Base-by-base conservation (phyloP, 2,113 vertebrate genomes). In the Malurus melanocephalus region DNA sequence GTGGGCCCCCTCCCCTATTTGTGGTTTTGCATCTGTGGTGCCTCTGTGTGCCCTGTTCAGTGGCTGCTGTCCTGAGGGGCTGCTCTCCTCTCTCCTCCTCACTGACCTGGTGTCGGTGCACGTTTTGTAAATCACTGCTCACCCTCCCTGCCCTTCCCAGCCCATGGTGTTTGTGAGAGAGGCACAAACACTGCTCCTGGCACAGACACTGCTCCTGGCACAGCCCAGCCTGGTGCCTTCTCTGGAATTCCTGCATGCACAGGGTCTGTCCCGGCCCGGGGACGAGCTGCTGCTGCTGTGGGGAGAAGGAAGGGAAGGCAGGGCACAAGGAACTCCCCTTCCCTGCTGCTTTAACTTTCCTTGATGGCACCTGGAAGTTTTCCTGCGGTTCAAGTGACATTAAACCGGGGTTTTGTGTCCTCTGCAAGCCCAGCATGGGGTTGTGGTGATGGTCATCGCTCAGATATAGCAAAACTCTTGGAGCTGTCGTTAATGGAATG, bases 201-300 rank as follows among this genome's bases (percentile, higher is more conserved):
- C 51, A 6, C 0, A 48, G 40, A 6, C 12, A 51, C 30, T 66
- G 73, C 28, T 14, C 22, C 62, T 51, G 68, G 48, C 6, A 1
- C 59, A 3, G 16, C 21, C 0, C 5, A 2, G 11, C 2, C 24
- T 1, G 1, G 1, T 28, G 67, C 35, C 52, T 9, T 20, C 46
- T 26, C 30, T 4, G 59, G 43, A 32, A 66, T 61, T 71, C 12
- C 55, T 10, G 65, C 0, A 0, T 1, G 35, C 11, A 3, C 33
- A 1, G 0, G 3, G 7, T 14, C 61, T 45, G 46, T 8, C 78
- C 59, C 76, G 10, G 60, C 65, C 77, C 14, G 35, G 59, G 53
- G n/a, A 10, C 7, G 20, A 38, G 2, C 10, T 0, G 2, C 4
- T 32, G 20, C 30, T 57, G 52, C 77, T 33, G 30, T 2, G 5